A percentile compares a stretch with the other conserved stretches of the same genome.
Conservation (phyloP, 1,140 invertebrate genomes). For the Drosophila suzukii region DNA sequence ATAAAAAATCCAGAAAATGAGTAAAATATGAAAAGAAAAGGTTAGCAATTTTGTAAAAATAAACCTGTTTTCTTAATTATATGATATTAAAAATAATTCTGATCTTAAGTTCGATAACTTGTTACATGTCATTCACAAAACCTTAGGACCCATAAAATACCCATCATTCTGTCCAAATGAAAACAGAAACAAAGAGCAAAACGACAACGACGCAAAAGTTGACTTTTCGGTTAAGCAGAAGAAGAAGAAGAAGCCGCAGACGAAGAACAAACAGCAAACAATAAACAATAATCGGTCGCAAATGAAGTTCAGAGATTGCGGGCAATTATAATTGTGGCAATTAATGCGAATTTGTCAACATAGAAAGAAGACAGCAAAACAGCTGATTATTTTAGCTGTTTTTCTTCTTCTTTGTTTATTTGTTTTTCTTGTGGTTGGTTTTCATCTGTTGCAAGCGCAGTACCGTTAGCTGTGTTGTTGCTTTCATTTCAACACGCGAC, state of each 20-base stretch:
- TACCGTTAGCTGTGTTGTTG: conserved; percentile 17
- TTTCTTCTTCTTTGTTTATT: background rate
- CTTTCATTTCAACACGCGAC: conserved; percentile 34
- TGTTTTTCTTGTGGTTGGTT: background rate
- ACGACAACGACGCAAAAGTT: conserved; percentile 57
- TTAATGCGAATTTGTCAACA: conserved; percentile 26
- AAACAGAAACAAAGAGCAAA: conserved; percentile 14
- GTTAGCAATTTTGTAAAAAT: no score
- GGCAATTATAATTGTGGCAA: conserved; percentile 12
- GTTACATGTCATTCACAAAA: background rate
- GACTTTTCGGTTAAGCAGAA: conserved; percentile 24
- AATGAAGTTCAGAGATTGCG: conserved; percentile 39
- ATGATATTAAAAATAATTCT: no score
- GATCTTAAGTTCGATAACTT: background rate
- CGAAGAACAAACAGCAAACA: conserved; percentile 26
- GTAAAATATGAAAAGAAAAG: no score
- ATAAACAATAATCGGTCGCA: conserved; percentile 26
- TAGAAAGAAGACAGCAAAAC: conserved; percentile 13
- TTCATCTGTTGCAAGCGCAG: conserved; percentile 37
- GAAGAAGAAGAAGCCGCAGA: conserved; percentile 26
- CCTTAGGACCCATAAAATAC: background rate
- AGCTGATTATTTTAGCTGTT: background rate
- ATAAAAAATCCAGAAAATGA: no score
- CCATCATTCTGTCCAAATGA: conserved; percentile 6
- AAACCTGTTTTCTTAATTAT: no score